Evolutionary conservation across 2,113 vertebrate genomes (phyloP), one percentile per base, ranked within the genome.

Genomic region (Morone saxatilis): DNA sequence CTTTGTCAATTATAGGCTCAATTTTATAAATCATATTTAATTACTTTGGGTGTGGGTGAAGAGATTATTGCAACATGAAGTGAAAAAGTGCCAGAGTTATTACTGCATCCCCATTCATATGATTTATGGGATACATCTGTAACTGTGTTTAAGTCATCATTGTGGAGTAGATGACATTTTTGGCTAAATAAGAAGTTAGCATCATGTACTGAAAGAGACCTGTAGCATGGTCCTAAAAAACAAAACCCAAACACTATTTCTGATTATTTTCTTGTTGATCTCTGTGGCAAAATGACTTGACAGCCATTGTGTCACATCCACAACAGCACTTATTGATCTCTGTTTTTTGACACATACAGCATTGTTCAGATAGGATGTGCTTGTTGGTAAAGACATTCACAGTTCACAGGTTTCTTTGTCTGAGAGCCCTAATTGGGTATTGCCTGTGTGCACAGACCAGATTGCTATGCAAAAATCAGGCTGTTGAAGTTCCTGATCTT

Each of bases 391-490:
- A 82, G 66, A 60, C 61, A 41, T 87, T 90, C 70, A 60, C 82
- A 89, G 76, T 77, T 91, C 81, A 77, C 60, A 76, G 61, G 82
- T 20, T 72, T 40, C 50, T 88, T 85, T 91, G 89, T 93, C 89
- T 93, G 70, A 51, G 59, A 57, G 11, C 59, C 81, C 53, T 91
- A 90, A 88, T 85, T 92, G 84, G 73, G 72, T 88, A 90, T 88
- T 92, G 88, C 69, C 25, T 76, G 50, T 63, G 80, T 86, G 76
- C 71, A 81, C 67, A 86, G 72, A 87, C 59, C 73, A 83, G 48
- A 89, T 63, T 85, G 81, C 72, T 91, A 92, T 92, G 83, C 81
- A 87, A 90, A 92, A 86, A 79, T 76, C 50, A 71, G 80, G 74
- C 80, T 92, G 80, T 81, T 76, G 78, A 78, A 87, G 72, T 86